A percentile compares a stretch with the other conserved stretches of the same genome.
Evolutionary conservation across 2,797 vertebrate genomes (phyloP).

Genomic region (Lithobates pipiens): DNA sequence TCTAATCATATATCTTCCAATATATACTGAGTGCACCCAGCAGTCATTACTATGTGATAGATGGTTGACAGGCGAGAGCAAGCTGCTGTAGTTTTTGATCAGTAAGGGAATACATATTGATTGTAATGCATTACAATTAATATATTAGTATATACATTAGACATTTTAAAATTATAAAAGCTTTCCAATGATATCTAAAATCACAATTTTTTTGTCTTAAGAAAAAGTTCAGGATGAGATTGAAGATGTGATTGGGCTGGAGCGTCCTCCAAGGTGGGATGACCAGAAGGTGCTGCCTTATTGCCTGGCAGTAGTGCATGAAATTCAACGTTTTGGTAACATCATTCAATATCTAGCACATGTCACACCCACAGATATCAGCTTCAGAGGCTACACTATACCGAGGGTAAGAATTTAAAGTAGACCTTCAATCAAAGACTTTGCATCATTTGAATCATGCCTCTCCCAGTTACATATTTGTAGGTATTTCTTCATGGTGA

Average conservation of each 20-base stretch:
- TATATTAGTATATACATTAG: too few relatives aligned
- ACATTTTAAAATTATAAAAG: not conserved
- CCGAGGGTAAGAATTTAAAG: slow-evolving; percentile 34
- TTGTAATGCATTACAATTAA: too few relatives aligned
- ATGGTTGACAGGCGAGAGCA: too few relatives aligned
- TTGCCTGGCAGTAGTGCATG: slow-evolving; percentile 46
- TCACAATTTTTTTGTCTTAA: not conserved
- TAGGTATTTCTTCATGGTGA: too few relatives aligned
- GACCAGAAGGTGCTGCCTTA: slow-evolving; percentile 47
- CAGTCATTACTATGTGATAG: too few relatives aligned
- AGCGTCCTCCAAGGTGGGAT: slow-evolving; percentile 38
- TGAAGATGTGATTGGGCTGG: slow-evolving; percentile 26
- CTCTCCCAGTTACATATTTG: too few relatives aligned
- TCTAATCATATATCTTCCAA: too few relatives aligned
- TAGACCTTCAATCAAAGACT: too few relatives aligned
- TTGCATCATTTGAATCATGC: too few relatives aligned
- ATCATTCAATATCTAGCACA: slow-evolving; percentile 29
- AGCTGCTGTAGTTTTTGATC: too few relatives aligned
- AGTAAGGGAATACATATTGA: too few relatives aligned
- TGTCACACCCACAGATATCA: slow-evolving; percentile 14
- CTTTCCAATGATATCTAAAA: not conserved
- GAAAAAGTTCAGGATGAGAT: slow-evolving; percentile 51
- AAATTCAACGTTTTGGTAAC: slow-evolving; percentile 34
- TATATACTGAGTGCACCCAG: too few relatives aligned
- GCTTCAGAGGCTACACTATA: slow-evolving; percentile 38